Conservation (phyloP, 2,797 vertebrate species). For the Melanotaenia pygmaea region DNA sequence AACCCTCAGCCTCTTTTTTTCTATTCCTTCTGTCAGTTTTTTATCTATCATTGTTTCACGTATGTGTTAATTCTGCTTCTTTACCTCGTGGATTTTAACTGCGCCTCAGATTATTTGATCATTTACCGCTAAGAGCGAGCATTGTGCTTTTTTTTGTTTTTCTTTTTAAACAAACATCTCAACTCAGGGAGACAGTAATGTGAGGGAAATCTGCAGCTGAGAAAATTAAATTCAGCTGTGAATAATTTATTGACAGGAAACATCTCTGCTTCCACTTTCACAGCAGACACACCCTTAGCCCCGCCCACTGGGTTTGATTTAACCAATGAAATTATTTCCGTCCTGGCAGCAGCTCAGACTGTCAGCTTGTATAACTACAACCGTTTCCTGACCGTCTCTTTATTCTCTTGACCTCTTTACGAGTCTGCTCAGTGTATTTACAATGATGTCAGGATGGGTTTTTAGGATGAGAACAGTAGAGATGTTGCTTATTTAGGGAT, state of each 20-base stretch:
- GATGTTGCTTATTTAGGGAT: no score
- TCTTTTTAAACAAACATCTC: conserved; percentile 13
- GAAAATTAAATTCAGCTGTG: conserved; percentile 52
- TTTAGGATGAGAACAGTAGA: no score
- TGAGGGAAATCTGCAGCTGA: conserved; percentile 51
- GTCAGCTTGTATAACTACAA: conserved; percentile 5
- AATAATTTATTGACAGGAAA: conserved; percentile 58
- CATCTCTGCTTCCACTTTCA: conserved; percentile 32
- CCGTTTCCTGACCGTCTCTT: not conserved
- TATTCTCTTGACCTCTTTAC: not conserved
- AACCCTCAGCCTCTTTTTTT: conserved; percentile 12
- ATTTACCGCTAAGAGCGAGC: not conserved
- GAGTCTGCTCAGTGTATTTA: not conserved
- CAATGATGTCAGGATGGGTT: no score
- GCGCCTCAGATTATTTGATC: not conserved
- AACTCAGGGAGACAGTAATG: conserved; percentile 29
- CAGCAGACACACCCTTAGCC: conserved; percentile 21
- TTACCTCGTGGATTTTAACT: not conserved
- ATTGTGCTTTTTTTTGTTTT: not conserved
- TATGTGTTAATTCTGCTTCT: not conserved
- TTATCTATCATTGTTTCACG: not conserved
- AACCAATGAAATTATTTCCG: conserved; percentile 20
- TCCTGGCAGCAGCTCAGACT: not conserved
- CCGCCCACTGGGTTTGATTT: conserved; percentile 10
- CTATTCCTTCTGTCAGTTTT: not conserved